Conservation (phyloP, 2,888 invertebrate species). For the Archips crataeganus region DNA sequence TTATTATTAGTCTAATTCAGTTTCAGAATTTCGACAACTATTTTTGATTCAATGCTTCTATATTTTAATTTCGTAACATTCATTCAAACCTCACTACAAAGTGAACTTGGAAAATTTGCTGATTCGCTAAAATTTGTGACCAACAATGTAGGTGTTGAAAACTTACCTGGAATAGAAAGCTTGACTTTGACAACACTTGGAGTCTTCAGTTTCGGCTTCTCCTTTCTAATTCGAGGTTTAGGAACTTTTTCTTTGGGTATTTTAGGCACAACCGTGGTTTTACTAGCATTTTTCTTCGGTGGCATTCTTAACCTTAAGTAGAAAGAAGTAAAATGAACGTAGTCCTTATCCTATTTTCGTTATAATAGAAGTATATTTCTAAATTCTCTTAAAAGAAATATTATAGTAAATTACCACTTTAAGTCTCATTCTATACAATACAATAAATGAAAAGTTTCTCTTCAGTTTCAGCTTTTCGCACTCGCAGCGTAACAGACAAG, state of each 20-base stretch:
- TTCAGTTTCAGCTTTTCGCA: not conserved
- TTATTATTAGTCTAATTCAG: no score
- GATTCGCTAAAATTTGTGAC: slow-evolving; percentile 15
- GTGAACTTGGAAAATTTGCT: slow-evolving; percentile 24
- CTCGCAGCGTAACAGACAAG: slow-evolving; percentile 4
- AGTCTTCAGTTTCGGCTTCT: slow-evolving; percentile 51
- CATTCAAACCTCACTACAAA: not conserved
- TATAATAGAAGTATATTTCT: not conserved
- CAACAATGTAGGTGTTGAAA: slow-evolving; percentile 18
- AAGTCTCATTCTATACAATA: not conserved
- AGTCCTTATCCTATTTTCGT: slow-evolving; percentile 8
- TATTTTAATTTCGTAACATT: no score
- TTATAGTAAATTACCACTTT: not conserved
- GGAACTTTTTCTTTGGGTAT: slow-evolving; percentile 41
- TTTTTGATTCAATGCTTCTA: no score
- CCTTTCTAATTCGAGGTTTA: slow-evolving; percentile 45
- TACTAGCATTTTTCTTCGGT: slow-evolving; percentile 50
- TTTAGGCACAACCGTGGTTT: slow-evolving; percentile 38
- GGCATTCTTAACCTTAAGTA: slow-evolving; percentile 48
- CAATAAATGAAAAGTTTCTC: slow-evolving; percentile 7
- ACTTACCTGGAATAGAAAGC: slow-evolving; percentile 47
- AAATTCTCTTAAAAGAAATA: not conserved
- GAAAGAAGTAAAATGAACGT: slow-evolving; percentile 16
- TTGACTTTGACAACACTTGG: slow-evolving; percentile 53
- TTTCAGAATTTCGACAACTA: no score